A percentile compares a stretch with the other conserved stretches of the same genome.
These are phyloP conservation scores for Thera obeliscata DNA, from an alignment of 2,888 invertebrate genomes.

Conservation along the genomic window DNA sequence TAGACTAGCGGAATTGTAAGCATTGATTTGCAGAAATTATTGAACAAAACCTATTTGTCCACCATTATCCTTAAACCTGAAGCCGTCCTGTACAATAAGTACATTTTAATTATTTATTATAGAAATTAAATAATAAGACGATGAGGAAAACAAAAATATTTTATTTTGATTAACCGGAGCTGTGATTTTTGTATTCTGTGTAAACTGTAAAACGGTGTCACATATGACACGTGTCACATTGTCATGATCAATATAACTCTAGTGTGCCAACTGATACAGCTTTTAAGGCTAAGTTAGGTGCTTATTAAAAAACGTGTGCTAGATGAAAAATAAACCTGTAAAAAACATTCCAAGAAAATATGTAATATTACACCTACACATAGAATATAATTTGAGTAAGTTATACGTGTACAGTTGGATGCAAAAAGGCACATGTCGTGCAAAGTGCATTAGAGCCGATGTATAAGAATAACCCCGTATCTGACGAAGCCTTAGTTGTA, in stretches of 20 bases:
- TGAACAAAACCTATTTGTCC: constrained; percentile 49
- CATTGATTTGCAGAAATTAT: not conserved
- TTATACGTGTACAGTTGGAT: not conserved
- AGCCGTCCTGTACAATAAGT: constrained; percentile 74
- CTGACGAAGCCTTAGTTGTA: constrained; percentile 29
- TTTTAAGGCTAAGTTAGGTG: constrained; percentile 33
- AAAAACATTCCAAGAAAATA: not conserved
- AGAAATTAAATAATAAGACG: constrained; percentile 74
- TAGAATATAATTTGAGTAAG: constrained; percentile 1
- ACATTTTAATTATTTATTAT: constrained; percentile 78
- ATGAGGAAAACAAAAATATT: constrained; percentile 77
- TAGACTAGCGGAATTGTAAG: not conserved
- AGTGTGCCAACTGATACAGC: constrained; percentile 48
- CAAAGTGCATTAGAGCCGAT: constrained; percentile 28
- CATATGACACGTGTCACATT: constrained; percentile 18
- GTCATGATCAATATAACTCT: constrained; percentile 10
- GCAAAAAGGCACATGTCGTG: constrained; percentile 6
- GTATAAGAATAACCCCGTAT: constrained; percentile 21
- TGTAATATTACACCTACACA: not conserved
- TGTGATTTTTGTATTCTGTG: constrained; percentile 83
- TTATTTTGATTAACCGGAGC: constrained; percentile 83
- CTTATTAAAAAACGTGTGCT: constrained; percentile 1
- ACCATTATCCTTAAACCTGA: constrained; percentile 65
- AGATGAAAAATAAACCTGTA: not conserved
- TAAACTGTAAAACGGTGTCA: constrained; percentile 59